Conservation (phyloP, 53 echinoderm and acorn worm species). For the Patiria pectinifera region DNA sequence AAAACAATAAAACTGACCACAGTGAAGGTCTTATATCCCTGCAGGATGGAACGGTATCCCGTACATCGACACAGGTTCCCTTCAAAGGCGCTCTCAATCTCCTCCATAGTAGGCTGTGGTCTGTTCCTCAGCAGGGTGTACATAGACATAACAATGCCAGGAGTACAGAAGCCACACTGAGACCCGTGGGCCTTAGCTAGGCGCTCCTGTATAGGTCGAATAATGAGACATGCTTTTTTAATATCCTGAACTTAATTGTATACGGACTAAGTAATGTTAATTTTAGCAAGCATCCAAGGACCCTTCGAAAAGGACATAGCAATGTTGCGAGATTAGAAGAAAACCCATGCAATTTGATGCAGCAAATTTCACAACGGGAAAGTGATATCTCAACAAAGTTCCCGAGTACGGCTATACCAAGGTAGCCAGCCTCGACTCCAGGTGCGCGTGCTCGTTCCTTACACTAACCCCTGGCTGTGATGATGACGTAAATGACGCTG, state of each 20-base stretch:
- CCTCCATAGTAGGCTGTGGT: slow-evolving; percentile 76
- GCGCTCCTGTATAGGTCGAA: slow-evolving; percentile 59
- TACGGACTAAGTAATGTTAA: neutral
- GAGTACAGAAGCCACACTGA: too few relatives aligned
- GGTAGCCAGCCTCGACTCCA: too few relatives aligned
- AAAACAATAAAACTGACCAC: slow-evolving; percentile 36
- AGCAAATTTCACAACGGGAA: too few relatives aligned
- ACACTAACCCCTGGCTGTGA: too few relatives aligned
- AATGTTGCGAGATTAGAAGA: too few relatives aligned
- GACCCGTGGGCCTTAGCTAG: slow-evolving; percentile 66
- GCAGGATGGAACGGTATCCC: slow-evolving; percentile 87
- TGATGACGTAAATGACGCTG: too few relatives aligned
- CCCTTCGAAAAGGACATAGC: too few relatives aligned
- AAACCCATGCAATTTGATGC: too few relatives aligned
- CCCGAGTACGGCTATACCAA: too few relatives aligned
- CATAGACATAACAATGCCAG: neutral
- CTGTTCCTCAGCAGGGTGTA: slow-evolving; percentile 87
- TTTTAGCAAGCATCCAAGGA: too few relatives aligned
- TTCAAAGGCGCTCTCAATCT: slow-evolving; percentile 43
- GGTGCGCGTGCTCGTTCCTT: too few relatives aligned
- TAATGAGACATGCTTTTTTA: neutral
- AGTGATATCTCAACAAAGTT: too few relatives aligned
- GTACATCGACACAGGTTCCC: slow-evolving; percentile 91
- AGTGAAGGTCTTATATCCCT: slow-evolving; percentile 85
- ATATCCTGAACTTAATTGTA: neutral